Evolutionary conservation across 1,140 invertebrate genomes (phyloP), one percentile per base, ranked within the genome.

Genomic region (Vanessa tameamea): DNA sequence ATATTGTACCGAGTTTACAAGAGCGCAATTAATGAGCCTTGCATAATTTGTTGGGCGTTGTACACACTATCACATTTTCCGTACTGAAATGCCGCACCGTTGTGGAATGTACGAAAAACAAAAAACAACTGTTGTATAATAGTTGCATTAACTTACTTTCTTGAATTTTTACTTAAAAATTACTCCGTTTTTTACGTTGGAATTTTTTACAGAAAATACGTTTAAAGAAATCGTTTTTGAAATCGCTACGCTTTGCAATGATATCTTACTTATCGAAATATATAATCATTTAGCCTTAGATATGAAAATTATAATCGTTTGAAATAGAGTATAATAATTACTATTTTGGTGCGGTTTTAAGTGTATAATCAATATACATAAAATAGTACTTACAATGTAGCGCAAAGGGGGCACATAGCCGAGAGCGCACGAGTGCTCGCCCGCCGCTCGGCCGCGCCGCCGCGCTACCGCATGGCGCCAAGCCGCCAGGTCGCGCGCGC

Each of bases 341-440:
- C 3, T 20, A 63, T 63, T 14, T 14, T 63, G 23, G 59, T 63
- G 55, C n/a, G 53, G 15, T 55, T 23, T 59, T 13, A 26, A 6
- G 55, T 31, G 9, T n/a, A 59, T 26, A 59, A 59, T 59, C 20
- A 14, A 26, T 59, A 59, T 5, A 53, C 12, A 59, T 59, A 59
- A 59, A 61, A 71, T 72, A 68, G 69, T 89, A 93, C 92, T 93
- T 81, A 93, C 92, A 89, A 85, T 91, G 92, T 89, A 91, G 90
- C 89, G 89, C 90, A 87, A 90, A 83, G 87, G 86, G 88, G 89
- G 90, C 91, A 90, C 92, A 93, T 93, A 90, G 92, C 92, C 91
- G 91, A 90, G 85, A 90, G 88, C 89, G 88, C 78, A 90, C 86
- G 88, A 85, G 82, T 77, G 82, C 69, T 82, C 86, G 88, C 84